Conservation (phyloP, 2,797 vertebrate species). For the Sebastes matsubarae region DNA sequence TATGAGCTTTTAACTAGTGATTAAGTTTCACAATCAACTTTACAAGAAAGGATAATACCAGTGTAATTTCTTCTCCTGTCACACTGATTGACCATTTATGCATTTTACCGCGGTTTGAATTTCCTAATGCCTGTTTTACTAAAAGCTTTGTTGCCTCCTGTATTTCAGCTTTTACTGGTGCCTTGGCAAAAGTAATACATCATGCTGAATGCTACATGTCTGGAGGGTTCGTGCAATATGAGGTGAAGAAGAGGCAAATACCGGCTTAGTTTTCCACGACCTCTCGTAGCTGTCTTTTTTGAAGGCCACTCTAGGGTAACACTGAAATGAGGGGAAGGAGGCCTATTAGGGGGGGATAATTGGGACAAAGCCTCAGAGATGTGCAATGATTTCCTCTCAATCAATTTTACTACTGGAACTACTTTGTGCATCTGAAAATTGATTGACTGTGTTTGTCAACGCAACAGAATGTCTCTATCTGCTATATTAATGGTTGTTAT, state of each 20-base stretch:
- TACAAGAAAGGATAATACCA: background rate
- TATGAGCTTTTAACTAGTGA: background rate
- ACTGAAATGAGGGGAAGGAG: background rate
- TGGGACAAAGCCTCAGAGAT: constrained; percentile 1
- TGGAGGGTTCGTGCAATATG: background rate
- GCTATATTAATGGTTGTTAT: background rate
- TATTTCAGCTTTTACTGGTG: background rate
- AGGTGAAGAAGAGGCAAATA: background rate
- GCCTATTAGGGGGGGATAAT: background rate
- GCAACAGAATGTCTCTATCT: background rate
- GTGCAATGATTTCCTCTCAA: constrained; percentile 7
- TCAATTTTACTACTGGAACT: background rate
- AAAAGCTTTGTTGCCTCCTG: background rate
- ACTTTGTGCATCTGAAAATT: background rate
- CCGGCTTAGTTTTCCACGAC: background rate
- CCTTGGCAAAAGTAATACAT: background rate
- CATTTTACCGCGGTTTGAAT: background rate
- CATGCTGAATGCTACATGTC: background rate
- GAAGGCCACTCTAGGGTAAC: background rate
- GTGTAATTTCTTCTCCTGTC: background rate
- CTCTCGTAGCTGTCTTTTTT: background rate
- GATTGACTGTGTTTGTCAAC: background rate
- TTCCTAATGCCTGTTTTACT: background rate
- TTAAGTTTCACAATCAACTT: background rate
- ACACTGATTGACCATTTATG: background rate